phyloP scores from a whole-genome alignment of 2,888 invertebrate genomes.

The Drosophila barbarae region DNA sequence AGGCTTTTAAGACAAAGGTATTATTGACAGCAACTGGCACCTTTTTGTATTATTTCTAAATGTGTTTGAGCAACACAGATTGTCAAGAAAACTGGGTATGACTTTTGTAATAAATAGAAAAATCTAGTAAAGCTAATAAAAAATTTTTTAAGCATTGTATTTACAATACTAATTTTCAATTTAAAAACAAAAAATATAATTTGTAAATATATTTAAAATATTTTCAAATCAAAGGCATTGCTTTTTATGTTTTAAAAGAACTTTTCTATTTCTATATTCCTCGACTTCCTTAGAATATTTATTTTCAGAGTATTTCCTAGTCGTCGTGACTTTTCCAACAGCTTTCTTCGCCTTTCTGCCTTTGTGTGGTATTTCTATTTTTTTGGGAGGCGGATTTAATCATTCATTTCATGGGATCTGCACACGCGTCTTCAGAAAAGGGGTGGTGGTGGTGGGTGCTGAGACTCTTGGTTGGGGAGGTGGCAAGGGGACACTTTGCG shows the following conservation, averaged over 20 bases:
- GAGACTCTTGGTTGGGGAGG: background rate
- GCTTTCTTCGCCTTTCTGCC: constrained; percentile 17
- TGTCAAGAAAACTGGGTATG: background rate
- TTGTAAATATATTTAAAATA: too few species aligned
- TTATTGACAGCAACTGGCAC: background rate
- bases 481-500: constrained; percentile 48
- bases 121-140: background rate
- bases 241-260: background rate
- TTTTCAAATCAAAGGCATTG: background rate
- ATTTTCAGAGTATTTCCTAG: constrained; percentile 1
- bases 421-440: constrained; percentile 45
- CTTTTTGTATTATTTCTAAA: background rate
- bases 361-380: constrained; percentile 17
- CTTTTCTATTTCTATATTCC: background rate
- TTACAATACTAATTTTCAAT: background rate
- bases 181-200: background rate
- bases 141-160: background rate
- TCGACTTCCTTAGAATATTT: too few species aligned
- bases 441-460: constrained; percentile 4
- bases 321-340: background rate
- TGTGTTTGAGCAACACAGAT: background rate
- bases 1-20: constrained; percentile 14
- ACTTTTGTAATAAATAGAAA: background rate
- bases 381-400: constrained; percentile 34
- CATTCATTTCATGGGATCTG: constrained; percentile 59